Evolutionary conservation across 2,888 invertebrate species (phyloP), one percentile per base, ranked within the genome.

Genomic region (Antheraea assamensis): DNA sequence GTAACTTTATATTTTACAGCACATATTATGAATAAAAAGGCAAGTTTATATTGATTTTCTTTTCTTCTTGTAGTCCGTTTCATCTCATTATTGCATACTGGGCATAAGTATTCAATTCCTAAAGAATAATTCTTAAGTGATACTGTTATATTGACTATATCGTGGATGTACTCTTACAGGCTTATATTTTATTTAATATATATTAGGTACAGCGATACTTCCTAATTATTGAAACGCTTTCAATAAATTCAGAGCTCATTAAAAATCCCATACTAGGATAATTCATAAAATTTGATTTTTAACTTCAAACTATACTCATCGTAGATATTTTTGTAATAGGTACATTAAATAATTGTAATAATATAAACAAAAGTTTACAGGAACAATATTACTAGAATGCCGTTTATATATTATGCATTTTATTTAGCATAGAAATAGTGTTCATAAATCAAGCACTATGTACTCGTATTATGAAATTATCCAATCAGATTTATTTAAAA

Each of bases 1-100:
- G 70, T 58, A 58, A 21, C 70, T 70, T 61, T 58, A 70, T 58
- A 21, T 58, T 58, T 70, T 73, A 58, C 24, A 30, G 55, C 31
- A 35, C 31, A 13, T 58, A 58, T 27, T 30, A 13, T 61, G 27
- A 30, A 30, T 61, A 27, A 8, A 27, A 4, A 61, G 61, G 15
- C 4, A 58, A 1, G 24, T 58, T 58, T 24, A 58, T 58, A 58
- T 52, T 58, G 24, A 58, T 30, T 27, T 61, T 61, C 4, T 61
- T 30, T 4, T 30, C 2, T 15, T 61, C 27, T 30, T 7, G 2
- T 8, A 8, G 3, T 7, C 8, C 5, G 24, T 61, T 61, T 15
- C 61, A 27, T 27, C 27, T 27, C 58, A 24, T 13, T 58, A 58
- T 10, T 24, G 3, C 13, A 24, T 24, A 13, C 13, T 58, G 10